Evolutionary conservation across 2,797 vertebrate genomes (phyloP).

Genomic region (Dicrostonyx torquatus): DNA sequence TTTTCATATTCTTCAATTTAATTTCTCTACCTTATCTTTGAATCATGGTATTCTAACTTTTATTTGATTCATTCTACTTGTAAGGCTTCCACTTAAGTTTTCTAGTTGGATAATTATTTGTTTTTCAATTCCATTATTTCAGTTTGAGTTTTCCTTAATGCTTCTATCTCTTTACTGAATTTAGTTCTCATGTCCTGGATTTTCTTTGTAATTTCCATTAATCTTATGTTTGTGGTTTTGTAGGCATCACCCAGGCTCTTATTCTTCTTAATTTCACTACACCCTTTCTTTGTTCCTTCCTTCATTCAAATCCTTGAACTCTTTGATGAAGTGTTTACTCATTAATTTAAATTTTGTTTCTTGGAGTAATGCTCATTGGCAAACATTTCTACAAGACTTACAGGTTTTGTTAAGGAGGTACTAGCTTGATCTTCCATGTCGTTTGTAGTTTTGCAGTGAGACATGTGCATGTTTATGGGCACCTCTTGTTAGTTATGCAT

Average conservation of each 20-base stretch:
- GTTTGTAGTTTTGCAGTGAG: not conserved
- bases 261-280: not conserved
- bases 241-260: not conserved
- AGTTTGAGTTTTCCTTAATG: not conserved
- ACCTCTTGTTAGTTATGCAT: not conserved
- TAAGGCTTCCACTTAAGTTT: not conserved
- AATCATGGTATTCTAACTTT: not conserved
- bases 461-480: not conserved
- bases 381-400: not conserved
- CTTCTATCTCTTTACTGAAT: not conserved
- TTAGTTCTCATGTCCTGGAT: not conserved
- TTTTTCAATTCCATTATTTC: not conserved
- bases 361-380: not conserved
- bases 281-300: not conserved
- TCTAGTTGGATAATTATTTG: not conserved
- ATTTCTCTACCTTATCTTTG: not conserved
- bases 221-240: not conserved
- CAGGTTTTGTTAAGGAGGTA: not conserved
- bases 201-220: not conserved
- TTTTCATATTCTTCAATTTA: not conserved
- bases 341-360: not conserved
- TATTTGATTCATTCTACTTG: not conserved
- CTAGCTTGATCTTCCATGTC: too few species aligned
- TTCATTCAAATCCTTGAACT: not conserved
- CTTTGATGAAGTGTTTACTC: not conserved